phyloP scores from a whole-genome alignment of 2,888 invertebrate genomes.

The Podotricha telesiphe region DNA sequence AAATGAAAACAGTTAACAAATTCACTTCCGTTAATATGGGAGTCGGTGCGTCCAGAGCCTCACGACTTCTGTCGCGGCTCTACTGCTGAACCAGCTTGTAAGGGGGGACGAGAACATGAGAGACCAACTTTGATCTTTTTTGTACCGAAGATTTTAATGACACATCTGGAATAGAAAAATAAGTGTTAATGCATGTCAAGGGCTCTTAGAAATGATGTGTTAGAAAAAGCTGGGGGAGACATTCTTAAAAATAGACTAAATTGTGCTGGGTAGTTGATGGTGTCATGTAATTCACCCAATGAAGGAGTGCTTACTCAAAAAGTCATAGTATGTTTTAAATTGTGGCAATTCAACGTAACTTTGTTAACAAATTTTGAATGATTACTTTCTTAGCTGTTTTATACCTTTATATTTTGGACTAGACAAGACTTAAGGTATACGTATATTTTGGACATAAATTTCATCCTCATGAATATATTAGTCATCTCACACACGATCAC shows the following conservation, averaged over 20 bases:
- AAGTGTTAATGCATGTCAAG: constrained; percentile 83
- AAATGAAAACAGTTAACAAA: constrained; percentile 72
- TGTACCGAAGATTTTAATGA: constrained; percentile 81
- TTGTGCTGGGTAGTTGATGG: constrained; percentile 36
- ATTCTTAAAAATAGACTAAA: constrained; percentile 72
- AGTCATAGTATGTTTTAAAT: not conserved
- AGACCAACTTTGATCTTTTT: constrained; percentile 83
- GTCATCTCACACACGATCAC: too few species aligned
- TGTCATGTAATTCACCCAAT: not conserved
- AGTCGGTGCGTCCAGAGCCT: constrained; percentile 57
- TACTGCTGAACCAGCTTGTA: constrained; percentile 59
- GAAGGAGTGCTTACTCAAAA: not conserved
- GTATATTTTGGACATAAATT: too few species aligned
- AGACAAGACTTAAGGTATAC: too few species aligned
- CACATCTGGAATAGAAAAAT: constrained; percentile 82
- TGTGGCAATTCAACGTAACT: not conserved
- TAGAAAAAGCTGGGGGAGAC: constrained; percentile 81
- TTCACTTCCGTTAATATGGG: constrained; percentile 57
- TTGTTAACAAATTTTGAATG: not conserved
- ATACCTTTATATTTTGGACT: too few species aligned
- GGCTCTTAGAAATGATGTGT: constrained; percentile 75
- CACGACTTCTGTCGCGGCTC: constrained; percentile 65
- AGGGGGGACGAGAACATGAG: constrained; percentile 64
- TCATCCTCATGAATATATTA: too few species aligned
- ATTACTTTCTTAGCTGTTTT: too few species aligned